phyloP scores from a whole-genome alignment of 2,888 invertebrate genomes.

The Branchipolynoe longqiensis region DNA sequence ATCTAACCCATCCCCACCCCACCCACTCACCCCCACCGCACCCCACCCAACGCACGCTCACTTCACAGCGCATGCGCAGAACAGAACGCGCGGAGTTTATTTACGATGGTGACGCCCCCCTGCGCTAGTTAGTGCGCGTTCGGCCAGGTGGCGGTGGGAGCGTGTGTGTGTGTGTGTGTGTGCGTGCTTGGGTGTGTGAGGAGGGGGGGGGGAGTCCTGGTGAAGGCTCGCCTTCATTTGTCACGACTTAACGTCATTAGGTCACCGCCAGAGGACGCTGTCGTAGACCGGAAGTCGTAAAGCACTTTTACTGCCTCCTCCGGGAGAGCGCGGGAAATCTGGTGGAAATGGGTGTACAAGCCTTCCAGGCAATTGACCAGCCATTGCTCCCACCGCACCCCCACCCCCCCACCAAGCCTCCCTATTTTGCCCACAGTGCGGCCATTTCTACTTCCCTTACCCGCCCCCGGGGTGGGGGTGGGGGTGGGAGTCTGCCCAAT shows the following conservation, averaged over 20 bases:
- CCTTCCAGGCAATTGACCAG: slow-evolving; percentile 49
- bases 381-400: not conserved
- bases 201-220: not conserved
- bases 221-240: slow-evolving; percentile 33
- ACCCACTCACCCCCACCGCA: not conserved
- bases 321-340: slow-evolving; percentile 46
- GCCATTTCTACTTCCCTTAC: too few species aligned
- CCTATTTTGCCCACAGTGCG: too few species aligned
- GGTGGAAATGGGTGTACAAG: slow-evolving; percentile 52
- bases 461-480: too few species aligned
- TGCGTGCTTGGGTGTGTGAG: not conserved
- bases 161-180: not conserved
- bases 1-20: not conserved
- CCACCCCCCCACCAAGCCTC: not conserved
- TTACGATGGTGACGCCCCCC: slow-evolving; percentile 1
- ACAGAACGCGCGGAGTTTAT: not conserved
- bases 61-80: too few species aligned
- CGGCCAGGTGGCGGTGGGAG: slow-evolving; percentile 4
- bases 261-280: slow-evolving; percentile 53
- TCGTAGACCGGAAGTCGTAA: slow-evolving; percentile 45
- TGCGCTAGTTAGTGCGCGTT: slow-evolving; percentile 31
- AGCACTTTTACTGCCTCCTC: slow-evolving; percentile 50
- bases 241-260: slow-evolving; percentile 54
- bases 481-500: too few species aligned
- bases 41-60: too few species aligned